Evolutionary conservation across 2,113 vertebrate genomes (phyloP).

Genomic region (Dendropsophus ebraccatus): DNA sequence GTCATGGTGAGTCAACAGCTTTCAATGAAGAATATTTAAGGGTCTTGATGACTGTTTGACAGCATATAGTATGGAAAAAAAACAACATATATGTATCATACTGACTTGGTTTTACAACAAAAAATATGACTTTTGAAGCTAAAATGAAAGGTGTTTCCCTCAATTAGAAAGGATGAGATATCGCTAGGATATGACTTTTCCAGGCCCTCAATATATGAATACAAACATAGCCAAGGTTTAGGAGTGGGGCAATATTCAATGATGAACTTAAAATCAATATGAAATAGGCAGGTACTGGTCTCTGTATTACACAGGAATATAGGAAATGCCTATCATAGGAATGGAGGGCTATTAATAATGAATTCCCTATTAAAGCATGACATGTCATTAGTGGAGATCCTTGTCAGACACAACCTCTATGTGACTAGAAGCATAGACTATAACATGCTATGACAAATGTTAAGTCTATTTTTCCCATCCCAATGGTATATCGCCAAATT

Average conservation of each 20-base stretch:
- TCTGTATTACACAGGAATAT: neutral
- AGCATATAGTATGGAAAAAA: neutral
- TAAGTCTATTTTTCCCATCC: neutral
- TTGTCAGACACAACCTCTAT: neutral
- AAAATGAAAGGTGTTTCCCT: neutral
- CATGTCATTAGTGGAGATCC: neutral
- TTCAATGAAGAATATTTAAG: neutral
- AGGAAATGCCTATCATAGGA: neutral
- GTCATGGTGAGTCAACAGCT: neutral
- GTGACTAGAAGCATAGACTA: neutral
- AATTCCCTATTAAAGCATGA: neutral
- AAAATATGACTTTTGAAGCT: neutral
- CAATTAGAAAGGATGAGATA: neutral
- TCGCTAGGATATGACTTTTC: neutral
- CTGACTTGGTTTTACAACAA: neutral
- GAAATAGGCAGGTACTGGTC: neutral
- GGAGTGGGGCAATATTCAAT: neutral
- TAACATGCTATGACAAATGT: neutral
- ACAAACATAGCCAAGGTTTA: neutral
- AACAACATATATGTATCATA: neutral
- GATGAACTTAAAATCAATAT: neutral
- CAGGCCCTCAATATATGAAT: neutral
- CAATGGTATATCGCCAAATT: neutral
- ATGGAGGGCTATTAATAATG: neutral
- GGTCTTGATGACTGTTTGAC: neutral